phyloP scores from a whole-genome alignment of 2,113 vertebrate genomes.

The Hyla sarda region DNA sequence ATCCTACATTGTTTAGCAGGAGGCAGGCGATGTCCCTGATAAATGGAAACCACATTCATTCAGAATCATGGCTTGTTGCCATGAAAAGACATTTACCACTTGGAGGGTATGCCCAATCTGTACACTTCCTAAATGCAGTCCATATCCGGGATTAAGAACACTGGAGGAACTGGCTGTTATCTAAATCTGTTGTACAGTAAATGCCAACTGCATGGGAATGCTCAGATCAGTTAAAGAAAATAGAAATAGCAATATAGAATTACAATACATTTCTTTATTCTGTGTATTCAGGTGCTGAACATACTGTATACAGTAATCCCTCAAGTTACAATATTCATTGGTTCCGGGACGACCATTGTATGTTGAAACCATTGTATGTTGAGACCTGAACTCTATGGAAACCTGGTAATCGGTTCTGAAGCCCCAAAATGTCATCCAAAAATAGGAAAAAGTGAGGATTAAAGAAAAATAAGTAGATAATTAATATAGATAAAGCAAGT shows the following conservation, averaged over 20 bases:
- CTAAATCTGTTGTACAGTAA: not conserved
- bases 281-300: not conserved
- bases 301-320: too few species aligned
- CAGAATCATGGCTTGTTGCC: conserved; percentile 9
- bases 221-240: not conserved
- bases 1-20: conserved; percentile 13
- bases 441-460: too few species aligned
- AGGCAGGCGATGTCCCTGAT: not conserved
- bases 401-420: too few species aligned
- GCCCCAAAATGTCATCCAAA: too few species aligned
- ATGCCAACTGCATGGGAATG: not conserved
- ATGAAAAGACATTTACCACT: not conserved
- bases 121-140: not conserved
- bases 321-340: too few species aligned
- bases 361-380: too few species aligned
- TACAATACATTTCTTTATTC: not conserved
- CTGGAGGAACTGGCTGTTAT: not conserved
- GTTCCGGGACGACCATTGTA: too few species aligned
- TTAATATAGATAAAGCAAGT: too few species aligned
- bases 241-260: not conserved
- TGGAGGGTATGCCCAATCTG: conserved; percentile 13
- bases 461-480: too few species aligned
- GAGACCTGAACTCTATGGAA: too few species aligned
- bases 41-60: conserved; percentile 24
- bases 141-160: not conserved